Base-by-base conservation (phyloP, 2,113 vertebrate genomes). In the Pollimyrus isidori region DNA sequence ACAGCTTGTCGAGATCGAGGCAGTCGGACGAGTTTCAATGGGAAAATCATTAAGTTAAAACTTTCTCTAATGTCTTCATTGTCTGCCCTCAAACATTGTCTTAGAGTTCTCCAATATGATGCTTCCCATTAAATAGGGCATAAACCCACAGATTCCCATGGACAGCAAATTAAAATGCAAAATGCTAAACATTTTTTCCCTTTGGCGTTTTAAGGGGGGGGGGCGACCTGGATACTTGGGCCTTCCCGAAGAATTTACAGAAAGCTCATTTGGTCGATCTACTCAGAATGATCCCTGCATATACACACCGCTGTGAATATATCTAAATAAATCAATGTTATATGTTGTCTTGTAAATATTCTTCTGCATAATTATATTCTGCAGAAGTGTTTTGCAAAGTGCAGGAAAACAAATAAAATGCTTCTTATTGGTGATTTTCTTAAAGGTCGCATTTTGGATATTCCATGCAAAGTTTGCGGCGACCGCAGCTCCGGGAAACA, bases 401-500 rank as follows among this genome's bases (percentile, higher is more conserved):
- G 9, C 46, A 73, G 15, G 35, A 26, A 49, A 26, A 11, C 39
- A 46, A 69, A 65, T 49, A 82, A 86, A 49, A 39, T 62, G 69
- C 21, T 90, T 82, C 89, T 52, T 82, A n/a, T n/a, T 65, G 13
- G 5, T 89, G 19, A 86, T 52, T 89, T 17, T 86, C 86, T 89
- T 92, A 84, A 94, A 99, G 98, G 98, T 96, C 98, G 98, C 86
- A 99, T 99, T 94, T 95, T 99, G 95, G 98, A 99, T 91, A 99
- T 99, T 92, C 98, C 98, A 19, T 99, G 98, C 93, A 99, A 99
- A 96, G 98, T 99, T 92, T 99, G 98, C 83, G 98, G 98, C 0
- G 98, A 99, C 93, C 97, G 98, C 90, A 99, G 98, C 94, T 99
- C 98, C 0, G 98, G 98, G 49, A 99, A 99, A 87, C 98, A 99